phyloP scores from a whole-genome alignment of 1,140 invertebrate species.

The Agraylea sexmaculata region DNA sequence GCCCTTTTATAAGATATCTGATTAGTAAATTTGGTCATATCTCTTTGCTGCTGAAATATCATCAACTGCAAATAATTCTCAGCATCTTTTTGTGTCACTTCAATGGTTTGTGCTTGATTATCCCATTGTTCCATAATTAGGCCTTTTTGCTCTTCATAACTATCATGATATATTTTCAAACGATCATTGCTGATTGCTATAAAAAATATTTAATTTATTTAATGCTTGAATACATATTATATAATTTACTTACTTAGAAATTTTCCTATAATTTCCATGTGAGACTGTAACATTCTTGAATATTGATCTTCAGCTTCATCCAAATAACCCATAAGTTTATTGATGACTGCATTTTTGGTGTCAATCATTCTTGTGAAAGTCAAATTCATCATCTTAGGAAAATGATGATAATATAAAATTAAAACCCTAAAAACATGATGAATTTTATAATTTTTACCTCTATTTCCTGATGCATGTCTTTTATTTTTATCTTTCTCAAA shows the following conservation, averaged over 20 bases:
- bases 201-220: slow-evolving; percentile 11
- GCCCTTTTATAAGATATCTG: no score
- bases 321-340: slow-evolving; percentile 48
- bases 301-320: slow-evolving; percentile 59
- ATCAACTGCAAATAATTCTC: slow-evolving; percentile 34
- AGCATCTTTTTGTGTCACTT: slow-evolving; percentile 28
- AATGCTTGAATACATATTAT: slow-evolving; percentile 1
- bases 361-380: slow-evolving; percentile 48
- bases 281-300: slow-evolving; percentile 49
- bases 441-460: slow-evolving; percentile 32
- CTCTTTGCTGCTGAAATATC: slow-evolving; percentile 33
- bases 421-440: slow-evolving; percentile 2
- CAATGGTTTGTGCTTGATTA: slow-evolving; percentile 30
- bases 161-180: slow-evolving; percentile 40
- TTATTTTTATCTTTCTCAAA: slow-evolving; percentile 59
- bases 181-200: slow-evolving; percentile 35
- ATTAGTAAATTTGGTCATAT: slow-evolving; percentile 26
- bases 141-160: slow-evolving; percentile 42
- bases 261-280: slow-evolving; percentile 53
- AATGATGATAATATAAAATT: slow-evolving; percentile 6
- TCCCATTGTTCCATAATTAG: slow-evolving; percentile 38
- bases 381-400: slow-evolving; percentile 39
- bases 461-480: slow-evolving; percentile 55
- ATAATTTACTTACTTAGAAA: slow-evolving; percentile 45
- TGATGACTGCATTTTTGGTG: slow-evolving; percentile 53